Percentiles rank a stretch among this genome's conserved stretches.
phyloP scores from a whole-genome alignment of 2,797 vertebrate genomes.

The Amniataba percoides region DNA sequence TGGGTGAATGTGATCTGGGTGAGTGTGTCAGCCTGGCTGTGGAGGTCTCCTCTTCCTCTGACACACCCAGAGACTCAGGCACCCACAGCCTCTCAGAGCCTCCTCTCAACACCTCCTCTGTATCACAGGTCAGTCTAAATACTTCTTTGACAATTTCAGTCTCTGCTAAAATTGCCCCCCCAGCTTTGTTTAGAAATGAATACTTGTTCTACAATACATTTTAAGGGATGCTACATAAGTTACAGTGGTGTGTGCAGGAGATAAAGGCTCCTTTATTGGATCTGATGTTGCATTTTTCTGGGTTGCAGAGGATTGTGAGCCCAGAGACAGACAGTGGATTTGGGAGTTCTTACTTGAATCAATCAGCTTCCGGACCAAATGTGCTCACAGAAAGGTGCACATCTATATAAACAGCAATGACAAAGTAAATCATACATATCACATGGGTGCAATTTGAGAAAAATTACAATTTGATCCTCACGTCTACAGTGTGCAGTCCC shows the following conservation, averaged over 20 bases:
- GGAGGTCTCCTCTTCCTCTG: constrained; percentile 60
- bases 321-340: constrained; percentile 78
- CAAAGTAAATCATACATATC: not conserved
- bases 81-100: constrained; percentile 44
- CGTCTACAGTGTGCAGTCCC: constrained; percentile 51
- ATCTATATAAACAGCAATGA: not conserved
- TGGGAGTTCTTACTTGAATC: constrained; percentile 75
- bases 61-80: constrained; percentile 44
- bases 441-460: not conserved
- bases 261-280: not conserved
- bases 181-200: not conserved
- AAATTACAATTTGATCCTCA: not conserved
- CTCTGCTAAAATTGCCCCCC: not conserved
- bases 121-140: constrained; percentile 67
- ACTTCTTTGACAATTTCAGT: not conserved
- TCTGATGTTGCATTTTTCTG: constrained; percentile 19
- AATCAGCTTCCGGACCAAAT: constrained; percentile 55
- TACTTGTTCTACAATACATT: not conserved
- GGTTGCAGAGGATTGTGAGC: constrained; percentile 76
- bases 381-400: constrained; percentile 72
- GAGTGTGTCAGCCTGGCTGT: constrained; percentile 61
- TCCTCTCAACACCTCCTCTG: constrained; percentile 50
- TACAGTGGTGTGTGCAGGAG: not conserved
- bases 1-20: constrained; percentile 58
- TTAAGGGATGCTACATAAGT: not conserved